Evolutionary conservation across 2,797 vertebrate genomes (phyloP).

Genomic region (Gephyroberyx darwinii): DNA sequence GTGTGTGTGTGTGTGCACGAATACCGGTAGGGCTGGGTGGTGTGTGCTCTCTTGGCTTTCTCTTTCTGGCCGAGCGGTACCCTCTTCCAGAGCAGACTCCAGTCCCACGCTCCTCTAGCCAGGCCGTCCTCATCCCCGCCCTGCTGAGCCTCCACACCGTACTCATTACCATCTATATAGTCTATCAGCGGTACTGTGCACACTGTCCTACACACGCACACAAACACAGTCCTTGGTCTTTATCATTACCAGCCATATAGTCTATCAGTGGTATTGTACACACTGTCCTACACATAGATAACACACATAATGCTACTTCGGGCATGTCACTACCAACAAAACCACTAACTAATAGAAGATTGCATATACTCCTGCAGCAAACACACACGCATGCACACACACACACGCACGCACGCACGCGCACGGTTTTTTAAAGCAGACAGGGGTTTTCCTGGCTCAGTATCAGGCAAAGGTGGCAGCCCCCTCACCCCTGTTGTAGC

Average conservation of each 20-base stretch:
- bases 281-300: conserved; percentile 89
- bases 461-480: too few relatives aligned
- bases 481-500: too few relatives aligned
- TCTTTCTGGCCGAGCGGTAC: conserved; percentile 94
- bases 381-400: background rate
- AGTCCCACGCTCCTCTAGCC: conserved; percentile 98
- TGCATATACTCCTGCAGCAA: background rate
- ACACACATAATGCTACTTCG: conserved; percentile 51
- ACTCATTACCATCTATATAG: conserved; percentile 99
- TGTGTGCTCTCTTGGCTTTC: conserved; percentile 93
- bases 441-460: too few relatives aligned
- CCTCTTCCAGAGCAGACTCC: conserved; percentile 99
- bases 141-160: conserved; percentile 98
- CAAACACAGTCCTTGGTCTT: conserved; percentile 74
- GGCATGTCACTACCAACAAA: too few relatives aligned
- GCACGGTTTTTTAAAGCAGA: too few relatives aligned
- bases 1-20: conserved; percentile 70
- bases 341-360: too few relatives aligned
- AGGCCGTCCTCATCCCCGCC: conserved; percentile 98
- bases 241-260: conserved; percentile 82
- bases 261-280: conserved; percentile 95
- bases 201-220: conserved; percentile 92
- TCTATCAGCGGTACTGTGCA: conserved; percentile 99
- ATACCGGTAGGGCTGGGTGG: conserved; percentile 97
- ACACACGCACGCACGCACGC: too few relatives aligned